Conservation (phyloP, 2,797 vertebrate genomes). For the Cryptoprocta ferox region DNA sequence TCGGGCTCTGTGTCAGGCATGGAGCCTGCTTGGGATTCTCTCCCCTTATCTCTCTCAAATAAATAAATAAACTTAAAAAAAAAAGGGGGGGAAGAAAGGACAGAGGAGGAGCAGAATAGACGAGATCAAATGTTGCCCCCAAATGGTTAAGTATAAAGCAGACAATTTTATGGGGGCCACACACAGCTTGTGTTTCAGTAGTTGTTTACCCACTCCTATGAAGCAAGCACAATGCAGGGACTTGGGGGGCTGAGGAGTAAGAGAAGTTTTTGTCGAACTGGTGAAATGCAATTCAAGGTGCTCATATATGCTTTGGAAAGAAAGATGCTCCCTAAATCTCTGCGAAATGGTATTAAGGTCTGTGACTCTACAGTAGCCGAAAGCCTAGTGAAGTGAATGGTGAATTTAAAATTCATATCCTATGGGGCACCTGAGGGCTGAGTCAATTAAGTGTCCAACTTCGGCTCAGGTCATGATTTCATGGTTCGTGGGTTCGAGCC, state of each 20-base stretch:
- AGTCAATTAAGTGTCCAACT: too few species aligned
- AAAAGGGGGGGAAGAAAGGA: neutral
- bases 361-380: neutral
- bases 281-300: neutral
- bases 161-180: too few species aligned
- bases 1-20: too few species aligned
- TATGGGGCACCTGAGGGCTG: too few species aligned
- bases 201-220: neutral
- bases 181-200: neutral
- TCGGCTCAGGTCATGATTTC: too few species aligned
- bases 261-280: neutral
- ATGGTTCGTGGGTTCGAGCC: too few species aligned
- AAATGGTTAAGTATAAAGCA: neutral
- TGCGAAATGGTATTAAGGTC: neutral
- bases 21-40: too few species aligned
- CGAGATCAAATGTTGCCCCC: neutral
- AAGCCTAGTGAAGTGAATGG: too few species aligned
- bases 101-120: neutral
- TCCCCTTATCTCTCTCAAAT: too few species aligned
- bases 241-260: neutral
- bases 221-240: neutral
- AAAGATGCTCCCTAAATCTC: neutral
- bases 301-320: rapidly evolving
- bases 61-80: too few species aligned
- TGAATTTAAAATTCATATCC: neutral